Evolutionary conservation across 2,797 vertebrate species (phyloP).

Genomic region (Pseudocheirus occidentalis): DNA sequence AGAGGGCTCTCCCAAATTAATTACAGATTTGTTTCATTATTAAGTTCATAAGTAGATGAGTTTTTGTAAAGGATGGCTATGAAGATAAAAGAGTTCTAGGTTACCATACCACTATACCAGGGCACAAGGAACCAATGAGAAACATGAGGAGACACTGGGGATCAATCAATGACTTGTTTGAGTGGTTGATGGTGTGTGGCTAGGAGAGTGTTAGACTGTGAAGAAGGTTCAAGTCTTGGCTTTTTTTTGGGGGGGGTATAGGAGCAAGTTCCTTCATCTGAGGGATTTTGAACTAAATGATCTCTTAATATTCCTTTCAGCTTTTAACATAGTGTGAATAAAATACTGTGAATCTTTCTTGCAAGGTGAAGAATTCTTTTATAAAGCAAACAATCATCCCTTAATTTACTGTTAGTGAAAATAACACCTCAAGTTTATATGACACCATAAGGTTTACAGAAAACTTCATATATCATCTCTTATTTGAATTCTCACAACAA

Average conservation of each 20-base stretch:
- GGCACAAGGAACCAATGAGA: neutral
- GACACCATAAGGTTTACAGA: neutral
- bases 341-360: neutral
- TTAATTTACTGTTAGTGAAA: neutral
- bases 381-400: neutral
- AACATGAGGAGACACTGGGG: neutral
- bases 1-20: neutral
- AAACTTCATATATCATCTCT: neutral
- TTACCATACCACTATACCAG: neutral
- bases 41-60: neutral
- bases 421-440: neutral
- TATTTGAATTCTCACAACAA: neutral
- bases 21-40: neutral
- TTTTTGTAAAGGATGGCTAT: neutral
- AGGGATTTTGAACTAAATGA: neutral
- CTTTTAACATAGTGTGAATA: neutral
- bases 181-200: neutral
- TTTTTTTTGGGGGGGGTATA: neutral
- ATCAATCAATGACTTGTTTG: neutral
- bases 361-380: neutral
- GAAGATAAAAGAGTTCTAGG: neutral
- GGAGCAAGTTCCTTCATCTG: neutral
- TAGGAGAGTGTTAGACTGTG: neutral
- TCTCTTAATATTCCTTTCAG: neutral
- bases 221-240: neutral